Evolutionary conservation across 1,140 invertebrate genomes (phyloP).

Genomic region (Drosophila triauraria): DNA sequence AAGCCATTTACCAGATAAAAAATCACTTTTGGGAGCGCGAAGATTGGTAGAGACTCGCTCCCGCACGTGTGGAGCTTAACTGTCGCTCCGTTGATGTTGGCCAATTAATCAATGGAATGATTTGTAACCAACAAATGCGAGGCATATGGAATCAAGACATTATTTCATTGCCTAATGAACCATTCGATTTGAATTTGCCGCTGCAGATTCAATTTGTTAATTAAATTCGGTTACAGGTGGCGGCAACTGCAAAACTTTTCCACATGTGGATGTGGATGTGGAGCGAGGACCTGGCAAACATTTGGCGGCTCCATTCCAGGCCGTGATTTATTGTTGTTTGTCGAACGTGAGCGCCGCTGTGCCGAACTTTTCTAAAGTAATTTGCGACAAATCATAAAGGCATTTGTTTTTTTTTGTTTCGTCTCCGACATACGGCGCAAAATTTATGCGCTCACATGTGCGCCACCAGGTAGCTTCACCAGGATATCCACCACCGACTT

Average conservation of each 20-base stretch:
- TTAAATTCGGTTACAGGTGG: conserved; percentile 66
- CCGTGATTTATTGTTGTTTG: conserved; percentile 79
- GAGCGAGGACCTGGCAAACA: conserved; percentile 24
- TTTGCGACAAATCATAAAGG: conserved; percentile 81
- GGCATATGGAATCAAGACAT: conserved; percentile 46
- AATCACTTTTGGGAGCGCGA: conserved; percentile 5
- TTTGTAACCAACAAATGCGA: conserved; percentile 40
- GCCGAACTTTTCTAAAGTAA: conserved; percentile 78
- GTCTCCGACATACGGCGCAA: conserved; percentile 29
- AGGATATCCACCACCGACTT: not conserved
- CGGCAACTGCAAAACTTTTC: conserved; percentile 37
- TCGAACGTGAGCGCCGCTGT: conserved; percentile 63
- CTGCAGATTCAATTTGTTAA: conserved; percentile 66
- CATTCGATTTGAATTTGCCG: conserved; percentile 65
- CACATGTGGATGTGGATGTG: conserved; percentile 26
- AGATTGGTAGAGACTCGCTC: conserved; percentile 19
- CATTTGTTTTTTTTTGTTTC: conserved; percentile 39
- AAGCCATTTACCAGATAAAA: not conserved
- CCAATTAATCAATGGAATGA: conserved; percentile 68
- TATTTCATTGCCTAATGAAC: conserved; percentile 63
- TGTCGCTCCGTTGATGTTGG: conserved; percentile 25
- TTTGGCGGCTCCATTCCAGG: conserved; percentile 16
- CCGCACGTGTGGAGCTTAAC: conserved; percentile 29
- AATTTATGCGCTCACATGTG: conserved; percentile 53
- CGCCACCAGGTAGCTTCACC: conserved; percentile 14